A percentile compares a stretch with the other conserved stretches of the same genome.
These are phyloP conservation scores for Neogobius melanostomus DNA, from an alignment of 2,113 vertebrate genomes.

Conservation along the genomic window DNA sequence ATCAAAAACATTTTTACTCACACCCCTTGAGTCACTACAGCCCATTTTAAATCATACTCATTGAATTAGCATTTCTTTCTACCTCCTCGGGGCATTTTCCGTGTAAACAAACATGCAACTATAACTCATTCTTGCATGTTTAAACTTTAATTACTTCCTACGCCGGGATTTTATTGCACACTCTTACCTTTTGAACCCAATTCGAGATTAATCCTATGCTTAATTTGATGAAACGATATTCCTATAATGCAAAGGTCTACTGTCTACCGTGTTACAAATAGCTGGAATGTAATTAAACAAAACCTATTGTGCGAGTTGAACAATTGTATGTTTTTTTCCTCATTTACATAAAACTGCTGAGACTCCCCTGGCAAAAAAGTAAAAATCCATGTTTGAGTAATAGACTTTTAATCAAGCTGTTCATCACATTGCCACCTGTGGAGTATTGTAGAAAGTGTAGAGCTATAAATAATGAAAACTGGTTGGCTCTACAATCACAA, in stretches of 20 bases:
- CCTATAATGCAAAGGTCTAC: no score
- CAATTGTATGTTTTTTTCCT: neutral
- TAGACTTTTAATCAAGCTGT: neutral
- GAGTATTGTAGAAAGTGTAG: neutral
- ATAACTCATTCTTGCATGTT: neutral
- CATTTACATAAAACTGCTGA: neutral
- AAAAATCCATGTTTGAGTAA: neutral
- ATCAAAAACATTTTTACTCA: no score
- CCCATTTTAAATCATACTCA: neutral
- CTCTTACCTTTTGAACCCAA: neutral
- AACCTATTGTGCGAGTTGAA: neutral
- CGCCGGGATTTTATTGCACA: neutral
- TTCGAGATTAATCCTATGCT: neutral
- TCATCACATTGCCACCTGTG: neutral
- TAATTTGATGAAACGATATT: neutral
- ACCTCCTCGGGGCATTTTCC: neutral
- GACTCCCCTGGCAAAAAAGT: neutral
- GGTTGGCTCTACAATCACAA: no score
- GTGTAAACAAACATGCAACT: slow-evolving; percentile 2
- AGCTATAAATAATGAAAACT: no score
- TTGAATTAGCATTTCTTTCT: slow-evolving; percentile 2
- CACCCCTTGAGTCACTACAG: neutral
- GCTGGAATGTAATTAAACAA: neutral
- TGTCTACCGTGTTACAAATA: neutral
- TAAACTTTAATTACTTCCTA: neutral